A percentile compares a stretch with the other conserved stretches of the same genome.
These are phyloP conservation scores for Monomorium pharaonis DNA, from an alignment of 1,140 invertebrate genomes.

Conservation along the genomic window DNA sequence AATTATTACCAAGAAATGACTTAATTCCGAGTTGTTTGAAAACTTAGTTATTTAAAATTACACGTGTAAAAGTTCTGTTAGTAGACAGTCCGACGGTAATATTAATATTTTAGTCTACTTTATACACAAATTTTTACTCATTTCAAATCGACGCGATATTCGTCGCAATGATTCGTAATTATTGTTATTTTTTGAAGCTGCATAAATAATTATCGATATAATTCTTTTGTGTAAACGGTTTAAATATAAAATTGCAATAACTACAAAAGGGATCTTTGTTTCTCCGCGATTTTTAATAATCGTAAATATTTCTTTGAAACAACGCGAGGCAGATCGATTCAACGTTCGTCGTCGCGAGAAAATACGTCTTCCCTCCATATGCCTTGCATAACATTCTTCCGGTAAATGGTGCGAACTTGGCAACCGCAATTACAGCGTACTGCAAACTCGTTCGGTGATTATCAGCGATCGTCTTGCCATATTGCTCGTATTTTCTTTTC, in stretches of 20 bases:
- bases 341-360: conserved; percentile 19
- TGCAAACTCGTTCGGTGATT: conserved; percentile 75
- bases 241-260: background rate
- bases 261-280: background rate
- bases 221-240: background rate
- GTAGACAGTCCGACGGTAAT: background rate
- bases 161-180: background rate
- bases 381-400: conserved; percentile 47
- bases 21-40: background rate
- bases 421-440: conserved; percentile 78
- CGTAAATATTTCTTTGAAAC: background rate
- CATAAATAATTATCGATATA: background rate
- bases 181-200: background rate
- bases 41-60: conserved; percentile 1
- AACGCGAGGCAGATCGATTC: background rate
- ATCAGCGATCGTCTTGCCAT: conserved; percentile 69
- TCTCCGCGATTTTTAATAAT: background rate
- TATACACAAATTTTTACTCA: background rate
- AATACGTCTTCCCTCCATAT: background rate
- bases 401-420: conserved; percentile 72
- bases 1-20: background rate
- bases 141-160: background rate
- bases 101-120: background rate
- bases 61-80: background rate
- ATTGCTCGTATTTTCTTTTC: conserved; percentile 4